Evolutionary conservation across 2,113 vertebrate genomes (phyloP).

Genomic region (Cochlearius cochlearius): DNA sequence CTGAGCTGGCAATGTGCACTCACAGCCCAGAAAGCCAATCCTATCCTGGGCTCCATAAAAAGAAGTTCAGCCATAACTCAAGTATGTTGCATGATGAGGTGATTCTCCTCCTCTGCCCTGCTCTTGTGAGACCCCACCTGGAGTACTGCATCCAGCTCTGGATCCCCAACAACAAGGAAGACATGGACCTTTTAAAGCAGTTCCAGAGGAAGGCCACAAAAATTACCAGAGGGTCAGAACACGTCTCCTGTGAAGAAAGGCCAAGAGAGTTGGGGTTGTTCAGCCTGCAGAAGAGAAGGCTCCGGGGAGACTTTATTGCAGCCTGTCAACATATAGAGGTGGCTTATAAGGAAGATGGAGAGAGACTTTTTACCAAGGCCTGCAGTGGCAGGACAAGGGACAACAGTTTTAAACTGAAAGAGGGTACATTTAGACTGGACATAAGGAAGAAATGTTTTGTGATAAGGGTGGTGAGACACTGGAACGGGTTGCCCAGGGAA

Average conservation of each 20-base stretch:
- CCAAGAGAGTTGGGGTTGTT: background rate
- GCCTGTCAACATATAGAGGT: too few species aligned
- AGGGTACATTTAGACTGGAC: background rate
- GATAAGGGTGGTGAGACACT: rapidly evolving
- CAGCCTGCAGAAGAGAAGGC: background rate
- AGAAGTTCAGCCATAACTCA: too few species aligned
- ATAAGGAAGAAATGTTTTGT: background rate
- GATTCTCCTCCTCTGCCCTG: background rate
- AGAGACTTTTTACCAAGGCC: background rate
- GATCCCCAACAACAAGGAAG: background rate
- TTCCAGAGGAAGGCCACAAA: background rate
- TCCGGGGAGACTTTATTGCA: background rate
- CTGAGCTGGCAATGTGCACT: rapidly evolving
- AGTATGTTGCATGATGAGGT: too few species aligned
- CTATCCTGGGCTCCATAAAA: background rate
- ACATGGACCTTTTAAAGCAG: background rate
- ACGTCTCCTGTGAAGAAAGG: background rate
- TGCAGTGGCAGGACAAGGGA: background rate
- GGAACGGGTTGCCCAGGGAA: background rate
- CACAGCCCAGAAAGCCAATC: background rate
- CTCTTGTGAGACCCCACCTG: background rate
- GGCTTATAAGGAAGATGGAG: background rate
- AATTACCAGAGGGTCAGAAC: background rate
- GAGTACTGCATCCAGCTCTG: background rate
- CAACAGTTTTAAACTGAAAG: background rate